Evolutionary conservation across 2,888 invertebrate species (phyloP).

Genomic region (Calameuta filiformis): DNA sequence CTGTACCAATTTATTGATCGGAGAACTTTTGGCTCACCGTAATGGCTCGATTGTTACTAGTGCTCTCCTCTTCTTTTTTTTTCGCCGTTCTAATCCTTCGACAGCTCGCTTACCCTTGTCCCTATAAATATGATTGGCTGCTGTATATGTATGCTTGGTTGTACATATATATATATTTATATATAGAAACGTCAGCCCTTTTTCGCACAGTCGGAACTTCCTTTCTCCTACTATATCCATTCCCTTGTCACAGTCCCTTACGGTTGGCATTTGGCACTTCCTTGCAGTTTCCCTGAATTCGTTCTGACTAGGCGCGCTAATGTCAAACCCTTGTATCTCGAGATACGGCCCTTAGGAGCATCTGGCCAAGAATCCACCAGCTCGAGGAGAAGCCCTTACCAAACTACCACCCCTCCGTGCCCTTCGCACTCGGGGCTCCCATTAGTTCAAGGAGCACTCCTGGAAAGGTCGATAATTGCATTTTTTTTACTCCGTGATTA

Average conservation of each 20-base stretch:
- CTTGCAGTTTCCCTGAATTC: background rate
- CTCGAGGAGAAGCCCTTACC: conserved; percentile 7
- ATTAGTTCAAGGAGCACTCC: conserved; percentile 42
- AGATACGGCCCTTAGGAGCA: conserved; percentile 38
- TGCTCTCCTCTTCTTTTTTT: background rate
- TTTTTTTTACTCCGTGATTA: conserved; percentile 37
- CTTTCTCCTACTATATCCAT: conserved; percentile 16
- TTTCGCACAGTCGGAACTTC: conserved; percentile 13
- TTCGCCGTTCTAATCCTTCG: background rate
- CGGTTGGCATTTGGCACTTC: background rate
- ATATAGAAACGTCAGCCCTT: background rate
- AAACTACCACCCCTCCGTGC: background rate
- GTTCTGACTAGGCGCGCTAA: conserved; percentile 29
- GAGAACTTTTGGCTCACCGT: background rate
- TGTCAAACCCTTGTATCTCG: conserved; percentile 48
- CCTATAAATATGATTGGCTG: background rate
- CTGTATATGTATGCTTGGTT: no score
- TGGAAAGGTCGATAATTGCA: conserved; percentile 46
- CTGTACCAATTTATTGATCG: background rate
- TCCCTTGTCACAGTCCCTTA: conserved; percentile 1
- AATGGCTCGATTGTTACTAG: background rate
- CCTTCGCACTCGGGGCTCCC: conserved; percentile 24
- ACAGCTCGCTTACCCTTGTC: background rate
- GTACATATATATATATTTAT: no score
- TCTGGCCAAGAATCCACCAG: conserved; percentile 35